Evolutionary conservation across 2,797 vertebrate genomes (phyloP).

Genomic region (Pteronotus mesoamericanus): DNA sequence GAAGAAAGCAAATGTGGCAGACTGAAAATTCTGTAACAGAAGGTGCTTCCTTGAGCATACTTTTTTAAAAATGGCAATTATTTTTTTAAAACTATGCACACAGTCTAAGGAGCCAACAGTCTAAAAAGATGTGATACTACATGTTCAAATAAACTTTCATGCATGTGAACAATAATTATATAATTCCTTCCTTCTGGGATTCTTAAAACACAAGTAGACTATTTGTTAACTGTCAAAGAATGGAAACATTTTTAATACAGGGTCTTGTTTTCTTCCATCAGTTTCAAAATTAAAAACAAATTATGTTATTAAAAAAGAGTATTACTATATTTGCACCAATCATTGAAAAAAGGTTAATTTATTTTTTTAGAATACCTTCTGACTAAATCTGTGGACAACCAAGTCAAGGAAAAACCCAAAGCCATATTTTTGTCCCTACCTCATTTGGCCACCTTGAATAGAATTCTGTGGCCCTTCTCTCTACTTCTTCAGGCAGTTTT

Average conservation of each 20-base stretch:
- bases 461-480: background rate
- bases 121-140: background rate
- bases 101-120: background rate
- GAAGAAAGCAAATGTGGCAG: conserved; percentile 18
- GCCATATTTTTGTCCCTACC: background rate
- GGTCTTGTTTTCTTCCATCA: background rate
- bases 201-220: conserved; percentile 17
- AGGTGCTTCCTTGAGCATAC: background rate
- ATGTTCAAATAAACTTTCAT: background rate
- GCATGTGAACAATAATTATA: background rate
- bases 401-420: conserved; percentile 7
- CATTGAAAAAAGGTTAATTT: background rate
- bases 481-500: background rate
- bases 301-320: background rate
- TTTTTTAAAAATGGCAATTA: background rate
- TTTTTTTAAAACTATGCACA: conserved; percentile 34
- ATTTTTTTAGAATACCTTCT: background rate
- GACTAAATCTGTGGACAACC: background rate
- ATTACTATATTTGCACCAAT: background rate
- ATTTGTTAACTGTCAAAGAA: background rate
- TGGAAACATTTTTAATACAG: background rate
- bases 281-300: conserved; percentile 42
- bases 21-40: background rate
- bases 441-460: background rate
- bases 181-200: background rate